Base-by-base conservation (phyloP, 2,113 vertebrate genomes). In the Rhea americana region DNA sequence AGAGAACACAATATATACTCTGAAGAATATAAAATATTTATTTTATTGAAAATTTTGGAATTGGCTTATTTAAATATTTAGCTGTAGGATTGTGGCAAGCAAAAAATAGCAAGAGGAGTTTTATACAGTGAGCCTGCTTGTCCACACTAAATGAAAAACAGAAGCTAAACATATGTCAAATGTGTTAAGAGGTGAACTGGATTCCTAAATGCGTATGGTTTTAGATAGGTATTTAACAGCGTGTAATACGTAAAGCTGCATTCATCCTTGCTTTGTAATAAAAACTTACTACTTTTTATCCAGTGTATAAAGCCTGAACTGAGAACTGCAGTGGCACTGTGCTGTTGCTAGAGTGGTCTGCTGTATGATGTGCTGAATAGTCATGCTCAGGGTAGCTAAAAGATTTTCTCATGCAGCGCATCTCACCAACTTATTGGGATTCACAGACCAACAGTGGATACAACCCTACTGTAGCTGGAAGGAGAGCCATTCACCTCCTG, bases 381-480 rank as follows among this genome's bases (percentile, higher is more conserved):
- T 66, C 43, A 3, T 22, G 30, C 19, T 21, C 22, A 35, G 59
- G 7, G 35, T 21, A 37, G n/a, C 19, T 20, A 68, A 20, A 21
- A 11, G 28, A 48, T 48, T 68, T 26, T 66, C 41, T 43, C 25
- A 19, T 66, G 11, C 20, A 48, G 30, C 18, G 22, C 66, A 68
- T 32, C 45, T 47, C 45, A 47, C 45, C 45, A 47, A 16, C 45
- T 47, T 47, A 47, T 16, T 17, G 8, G 17, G 45, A 47, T 47
- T 47, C 45, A 18, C 45, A 47, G 45, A 47, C 17, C 45, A 47
- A 47, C 45, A 47, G 45, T 47, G 45, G 45, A 47, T 47, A 18
- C 45, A 47, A 56, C 8, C 4, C 14, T 0, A 1, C 4, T 51
- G 26, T 5, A 26, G 13, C 4, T 55, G n/a, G 26, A 65, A 53